Percentiles rank a stretch among this genome's conserved stretches.
Conservation (phyloP, 2,113 vertebrate genomes). For the Cariama cristata region DNA sequence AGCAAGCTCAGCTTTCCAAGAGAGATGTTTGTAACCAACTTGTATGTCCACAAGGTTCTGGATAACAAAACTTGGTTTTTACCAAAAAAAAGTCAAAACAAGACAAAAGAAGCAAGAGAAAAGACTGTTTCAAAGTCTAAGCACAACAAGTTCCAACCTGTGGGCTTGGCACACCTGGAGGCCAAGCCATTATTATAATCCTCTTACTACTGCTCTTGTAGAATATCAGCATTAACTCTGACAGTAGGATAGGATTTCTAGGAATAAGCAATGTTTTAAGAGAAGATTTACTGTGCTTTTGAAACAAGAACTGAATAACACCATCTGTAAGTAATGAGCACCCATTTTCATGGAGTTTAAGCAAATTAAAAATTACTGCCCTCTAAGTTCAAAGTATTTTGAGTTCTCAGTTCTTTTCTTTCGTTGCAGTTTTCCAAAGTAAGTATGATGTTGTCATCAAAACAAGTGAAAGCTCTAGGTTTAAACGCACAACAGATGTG, state of each 20-base stretch:
- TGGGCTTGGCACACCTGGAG: not conserved
- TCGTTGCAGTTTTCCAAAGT: not conserved
- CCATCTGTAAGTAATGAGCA: not conserved
- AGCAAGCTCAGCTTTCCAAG: not conserved
- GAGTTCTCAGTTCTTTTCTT: not conserved
- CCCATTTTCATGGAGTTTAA: fast-evolving
- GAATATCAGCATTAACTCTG: not conserved
- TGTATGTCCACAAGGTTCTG: not conserved
- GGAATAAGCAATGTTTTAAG: not conserved
- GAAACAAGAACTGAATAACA: not conserved
- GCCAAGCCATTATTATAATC: not conserved
- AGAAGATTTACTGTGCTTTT: not conserved
- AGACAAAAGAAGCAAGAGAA: not conserved
- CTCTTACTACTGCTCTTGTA: not conserved
- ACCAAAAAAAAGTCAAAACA: not conserved
- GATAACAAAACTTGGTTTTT: not conserved
- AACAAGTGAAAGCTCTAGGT: not conserved
- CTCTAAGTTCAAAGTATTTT: not conserved
- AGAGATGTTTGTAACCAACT: not conserved
- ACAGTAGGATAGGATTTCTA: not conserved
- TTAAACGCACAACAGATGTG: not conserved
- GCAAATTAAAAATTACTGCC: not conserved
- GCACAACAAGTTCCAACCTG: not conserved
- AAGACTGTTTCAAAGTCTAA: not conserved
- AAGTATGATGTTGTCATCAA: not conserved